Conservation (phyloP, 2,113 vertebrate species). For the Anseranas semipalmata region DNA sequence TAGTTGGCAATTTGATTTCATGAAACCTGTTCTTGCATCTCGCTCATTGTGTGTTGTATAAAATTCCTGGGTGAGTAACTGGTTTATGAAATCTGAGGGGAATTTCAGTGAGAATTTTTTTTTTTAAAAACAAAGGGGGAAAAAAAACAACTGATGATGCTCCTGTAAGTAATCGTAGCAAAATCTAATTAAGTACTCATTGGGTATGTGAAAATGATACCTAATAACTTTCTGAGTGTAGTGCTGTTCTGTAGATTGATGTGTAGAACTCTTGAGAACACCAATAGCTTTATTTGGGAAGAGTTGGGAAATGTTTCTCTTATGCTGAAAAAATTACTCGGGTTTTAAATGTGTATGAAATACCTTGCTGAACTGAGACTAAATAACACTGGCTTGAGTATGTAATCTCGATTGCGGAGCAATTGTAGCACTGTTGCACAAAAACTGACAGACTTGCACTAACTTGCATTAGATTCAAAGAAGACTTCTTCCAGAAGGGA, state of each 20-base stretch:
- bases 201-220: neutral
- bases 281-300: neutral
- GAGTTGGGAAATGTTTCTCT: neutral
- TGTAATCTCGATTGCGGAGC: neutral
- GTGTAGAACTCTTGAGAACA: neutral
- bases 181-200: neutral
- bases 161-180: neutral
- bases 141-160: neutral
- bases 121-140: neutral
- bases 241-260: neutral
- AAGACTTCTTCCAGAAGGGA: constrained; percentile 89
- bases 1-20: neutral
- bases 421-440: neutral
- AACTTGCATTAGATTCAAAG: constrained; percentile 79
- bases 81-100: neutral
- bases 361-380: neutral
- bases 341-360: neutral
- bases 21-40: neutral
- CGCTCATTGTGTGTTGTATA: neutral
- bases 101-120: neutral
- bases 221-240: neutral
- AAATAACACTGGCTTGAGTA: neutral
- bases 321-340: neutral
- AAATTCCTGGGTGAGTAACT: neutral
- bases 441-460: constrained; percentile 2